phyloP scores from a whole-genome alignment of 2,113 vertebrate genomes.

The Urocolius indicus region DNA sequence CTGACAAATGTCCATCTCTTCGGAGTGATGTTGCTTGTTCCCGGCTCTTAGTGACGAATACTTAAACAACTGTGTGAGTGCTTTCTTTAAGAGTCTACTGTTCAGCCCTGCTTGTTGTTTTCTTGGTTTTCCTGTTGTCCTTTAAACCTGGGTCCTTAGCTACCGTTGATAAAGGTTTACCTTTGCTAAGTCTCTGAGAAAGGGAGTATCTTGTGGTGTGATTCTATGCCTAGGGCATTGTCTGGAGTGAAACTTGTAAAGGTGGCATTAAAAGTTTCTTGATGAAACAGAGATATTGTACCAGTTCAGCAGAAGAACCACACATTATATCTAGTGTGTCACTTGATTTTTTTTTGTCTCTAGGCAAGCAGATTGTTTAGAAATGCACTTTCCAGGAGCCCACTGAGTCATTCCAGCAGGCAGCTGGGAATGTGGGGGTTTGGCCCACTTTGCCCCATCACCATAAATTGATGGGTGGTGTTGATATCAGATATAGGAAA shows the following conservation, averaged over 20 bases:
- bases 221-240: neutral
- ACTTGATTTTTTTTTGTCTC: neutral
- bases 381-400: constrained; percentile 9
- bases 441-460: neutral
- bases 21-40: neutral
- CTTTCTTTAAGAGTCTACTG: neutral
- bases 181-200: neutral
- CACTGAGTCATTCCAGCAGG: neutral
- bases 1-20: neutral
- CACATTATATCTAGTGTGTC: neutral
- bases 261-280: neutral
- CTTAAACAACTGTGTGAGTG: neutral
- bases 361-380: neutral
- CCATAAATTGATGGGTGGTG: neutral
- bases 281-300: neutral
- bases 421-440: neutral
- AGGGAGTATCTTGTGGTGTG: neutral
- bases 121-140: neutral
- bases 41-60: neutral
- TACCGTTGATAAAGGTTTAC: neutral
- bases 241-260: neutral
- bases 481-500: neutral
- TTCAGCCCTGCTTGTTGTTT: neutral
- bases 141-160: neutral
- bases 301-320: neutral